Conservation (phyloP, 2,113 vertebrate genomes). For the Amphilophus citrinellus region DNA sequence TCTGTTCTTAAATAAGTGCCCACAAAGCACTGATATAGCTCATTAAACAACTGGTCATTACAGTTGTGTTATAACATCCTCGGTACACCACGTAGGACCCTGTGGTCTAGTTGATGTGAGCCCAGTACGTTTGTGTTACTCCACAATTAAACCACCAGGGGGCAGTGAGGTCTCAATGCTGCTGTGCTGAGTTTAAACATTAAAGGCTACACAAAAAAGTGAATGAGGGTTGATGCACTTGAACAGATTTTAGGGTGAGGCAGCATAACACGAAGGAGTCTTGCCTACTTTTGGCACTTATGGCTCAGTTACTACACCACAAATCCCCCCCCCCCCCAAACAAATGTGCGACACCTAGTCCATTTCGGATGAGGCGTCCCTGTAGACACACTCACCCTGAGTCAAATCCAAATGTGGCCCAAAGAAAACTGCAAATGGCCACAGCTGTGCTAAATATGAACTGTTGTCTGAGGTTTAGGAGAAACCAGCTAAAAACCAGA, state of each 20-base stretch:
- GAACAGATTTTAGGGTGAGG: neutral
- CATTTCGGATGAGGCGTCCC: accelerated
- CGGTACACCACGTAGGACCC: neutral
- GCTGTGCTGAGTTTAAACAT: neutral
- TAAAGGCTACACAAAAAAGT: accelerated
- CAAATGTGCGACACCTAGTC: no score
- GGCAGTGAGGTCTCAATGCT: neutral
- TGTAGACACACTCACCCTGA: neutral
- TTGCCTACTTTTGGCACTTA: neutral
- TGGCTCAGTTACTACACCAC: neutral
- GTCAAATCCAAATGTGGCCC: neutral
- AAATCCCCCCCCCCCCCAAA: neutral
- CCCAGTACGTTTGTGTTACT: neutral
- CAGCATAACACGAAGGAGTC: neutral
- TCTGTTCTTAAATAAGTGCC: neutral
- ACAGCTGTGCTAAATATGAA: neutral
- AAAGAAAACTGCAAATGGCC: neutral
- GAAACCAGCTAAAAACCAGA: neutral
- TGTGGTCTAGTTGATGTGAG: no score
- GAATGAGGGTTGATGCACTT: neutral
- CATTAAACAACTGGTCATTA: neutral
- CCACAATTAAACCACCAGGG: neutral
- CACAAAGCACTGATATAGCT: neutral
- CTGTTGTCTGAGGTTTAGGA: neutral
- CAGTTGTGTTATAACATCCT: neutral